phyloP scores from a whole-genome alignment of 2,113 vertebrate genomes.

The Ceyx cyanopectus region DNA sequence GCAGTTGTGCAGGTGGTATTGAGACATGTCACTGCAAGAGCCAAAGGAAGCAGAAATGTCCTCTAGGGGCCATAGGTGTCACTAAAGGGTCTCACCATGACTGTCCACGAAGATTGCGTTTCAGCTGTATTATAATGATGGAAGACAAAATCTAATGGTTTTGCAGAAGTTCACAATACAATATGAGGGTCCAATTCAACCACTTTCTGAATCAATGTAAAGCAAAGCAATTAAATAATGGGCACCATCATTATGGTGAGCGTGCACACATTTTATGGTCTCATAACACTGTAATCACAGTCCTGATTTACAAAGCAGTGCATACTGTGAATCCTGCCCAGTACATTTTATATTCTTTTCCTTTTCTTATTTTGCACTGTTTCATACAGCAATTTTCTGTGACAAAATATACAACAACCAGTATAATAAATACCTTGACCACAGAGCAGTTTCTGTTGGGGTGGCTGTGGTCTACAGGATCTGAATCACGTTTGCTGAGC shows the following conservation, averaged over 20 bases:
- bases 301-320: background rate
- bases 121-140: background rate
- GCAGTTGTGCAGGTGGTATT: background rate
- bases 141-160: background rate
- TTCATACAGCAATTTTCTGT: background rate
- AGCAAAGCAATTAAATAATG: background rate
- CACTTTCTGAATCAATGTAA: background rate
- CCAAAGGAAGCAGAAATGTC: background rate
- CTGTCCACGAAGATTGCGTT: fast-evolving
- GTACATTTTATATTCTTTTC: background rate
- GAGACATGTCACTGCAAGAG: fast-evolving
- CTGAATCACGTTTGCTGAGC: background rate
- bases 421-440: background rate
- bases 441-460: background rate
- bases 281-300: background rate
- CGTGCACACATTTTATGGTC: background rate
- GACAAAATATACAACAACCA: background rate
- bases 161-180: background rate
- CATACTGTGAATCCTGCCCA: fast-evolving
- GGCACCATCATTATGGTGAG: background rate
- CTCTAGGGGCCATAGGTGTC: background rate
- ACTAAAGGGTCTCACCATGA: fast-evolving
- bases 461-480: background rate
- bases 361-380: background rate
- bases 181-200: fast-evolving